A percentile compares a stretch with the other conserved stretches of the same genome.
Conservation (phyloP, 2,113 vertebrate genomes). For the Upupa epops region DNA sequence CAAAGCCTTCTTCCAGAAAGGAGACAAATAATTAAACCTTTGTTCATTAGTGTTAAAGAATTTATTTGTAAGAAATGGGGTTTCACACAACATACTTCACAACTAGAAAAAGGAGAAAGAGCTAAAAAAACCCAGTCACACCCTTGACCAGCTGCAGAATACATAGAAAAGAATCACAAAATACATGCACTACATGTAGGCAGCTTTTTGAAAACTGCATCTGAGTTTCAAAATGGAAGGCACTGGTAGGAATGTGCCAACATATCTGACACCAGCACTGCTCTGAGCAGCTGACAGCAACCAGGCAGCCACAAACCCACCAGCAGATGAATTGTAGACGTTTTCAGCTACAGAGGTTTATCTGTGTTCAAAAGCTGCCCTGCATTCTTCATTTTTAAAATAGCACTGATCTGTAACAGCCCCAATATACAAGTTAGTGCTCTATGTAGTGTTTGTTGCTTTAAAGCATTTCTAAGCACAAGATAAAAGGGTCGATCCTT, state of each 20-base stretch:
- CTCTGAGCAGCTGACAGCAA: neutral
- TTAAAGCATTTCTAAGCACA: neutral
- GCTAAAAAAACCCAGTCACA: slow-evolving; percentile 8
- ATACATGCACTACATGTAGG: neutral
- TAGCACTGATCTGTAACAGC: neutral
- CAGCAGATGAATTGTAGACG: neutral
- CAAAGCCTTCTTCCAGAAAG: slow-evolving; percentile 14
- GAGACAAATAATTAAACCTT: slow-evolving; percentile 41
- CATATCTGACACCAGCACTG: neutral
- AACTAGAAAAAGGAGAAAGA: neutral
- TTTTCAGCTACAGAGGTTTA: neutral
- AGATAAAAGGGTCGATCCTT: neutral
- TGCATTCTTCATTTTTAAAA: neutral
- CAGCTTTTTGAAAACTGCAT: neutral
- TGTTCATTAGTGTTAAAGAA: slow-evolving; percentile 38
- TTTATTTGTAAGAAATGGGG: slow-evolving; percentile 23
- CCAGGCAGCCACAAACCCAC: neutral
- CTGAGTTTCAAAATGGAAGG: neutral
- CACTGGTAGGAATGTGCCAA: neutral
- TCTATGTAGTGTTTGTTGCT: neutral
- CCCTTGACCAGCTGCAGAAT: neutral
- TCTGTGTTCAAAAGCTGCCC: neutral
- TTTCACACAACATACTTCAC: slow-evolving; percentile 29
- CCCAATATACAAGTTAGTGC: neutral
- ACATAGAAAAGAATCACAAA: neutral